Evolutionary conservation across 2,113 vertebrate species (phyloP).

Genomic region (Cyprinodon variegatus): DNA sequence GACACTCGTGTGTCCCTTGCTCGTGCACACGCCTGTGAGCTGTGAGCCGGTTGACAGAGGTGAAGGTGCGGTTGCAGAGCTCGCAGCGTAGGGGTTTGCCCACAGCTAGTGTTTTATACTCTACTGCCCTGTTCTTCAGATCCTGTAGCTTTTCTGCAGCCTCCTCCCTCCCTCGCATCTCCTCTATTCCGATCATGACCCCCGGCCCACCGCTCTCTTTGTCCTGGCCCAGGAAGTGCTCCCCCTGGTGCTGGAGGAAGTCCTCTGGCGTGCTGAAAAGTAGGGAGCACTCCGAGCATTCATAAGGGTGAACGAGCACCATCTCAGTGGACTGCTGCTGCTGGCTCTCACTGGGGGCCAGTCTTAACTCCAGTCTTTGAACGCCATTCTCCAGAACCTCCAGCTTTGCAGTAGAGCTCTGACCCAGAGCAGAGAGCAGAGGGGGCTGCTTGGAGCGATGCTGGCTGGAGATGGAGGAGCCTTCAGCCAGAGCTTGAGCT

Average conservation of each 20-base stretch:
- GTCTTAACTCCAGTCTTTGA: slow-evolving; percentile 64
- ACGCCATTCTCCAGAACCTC: slow-evolving; percentile 47
- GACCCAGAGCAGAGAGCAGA: slow-evolving; percentile 48
- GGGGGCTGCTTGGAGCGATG: slow-evolving; percentile 64
- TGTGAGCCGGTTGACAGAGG: slow-evolving; percentile 84
- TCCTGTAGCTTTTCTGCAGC: slow-evolving; percentile 37
- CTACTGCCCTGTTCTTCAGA: slow-evolving; percentile 39
- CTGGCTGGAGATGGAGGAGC: slow-evolving; percentile 41
- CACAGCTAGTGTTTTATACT: slow-evolving; percentile 46
- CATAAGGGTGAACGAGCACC: slow-evolving; percentile 85
- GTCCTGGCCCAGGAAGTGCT: slow-evolving; percentile 87
- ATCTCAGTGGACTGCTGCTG: slow-evolving; percentile 61
- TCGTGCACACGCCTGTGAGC: slow-evolving; percentile 87
- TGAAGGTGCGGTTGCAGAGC: slow-evolving; percentile 85
- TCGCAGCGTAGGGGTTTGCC: slow-evolving; percentile 69
- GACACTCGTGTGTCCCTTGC: slow-evolving; percentile 86
- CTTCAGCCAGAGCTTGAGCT: slow-evolving; percentile 78
- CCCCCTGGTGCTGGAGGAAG: slow-evolving; percentile 90
- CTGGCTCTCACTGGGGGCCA: slow-evolving; percentile 49
- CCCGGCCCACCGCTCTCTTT: slow-evolving; percentile 81
- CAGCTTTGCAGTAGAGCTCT: slow-evolving; percentile 14
- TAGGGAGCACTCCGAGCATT: slow-evolving; percentile 88
- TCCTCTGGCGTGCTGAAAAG: slow-evolving; percentile 89
- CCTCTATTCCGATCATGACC: slow-evolving; percentile 80
- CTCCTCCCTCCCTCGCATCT: slow-evolving; percentile 76